Evolutionary conservation across 2,888 invertebrate species (phyloP).

Genomic region (Machimus rusticus): DNA sequence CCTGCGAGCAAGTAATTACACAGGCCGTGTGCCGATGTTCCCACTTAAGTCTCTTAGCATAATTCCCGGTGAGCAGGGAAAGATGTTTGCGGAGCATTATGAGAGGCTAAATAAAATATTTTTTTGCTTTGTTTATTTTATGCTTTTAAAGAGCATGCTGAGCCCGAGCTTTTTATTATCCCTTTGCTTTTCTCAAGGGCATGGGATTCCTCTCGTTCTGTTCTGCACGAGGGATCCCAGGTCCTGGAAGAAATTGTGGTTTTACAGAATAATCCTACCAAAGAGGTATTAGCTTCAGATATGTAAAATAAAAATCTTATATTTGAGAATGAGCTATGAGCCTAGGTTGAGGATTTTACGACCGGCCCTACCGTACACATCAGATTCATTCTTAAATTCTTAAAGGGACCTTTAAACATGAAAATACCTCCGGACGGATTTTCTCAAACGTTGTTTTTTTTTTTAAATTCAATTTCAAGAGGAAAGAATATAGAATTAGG

Average conservation of each 20-base stretch:
- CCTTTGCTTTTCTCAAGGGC: background rate
- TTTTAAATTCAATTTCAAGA: background rate
- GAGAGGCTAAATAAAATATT: constrained; percentile 12
- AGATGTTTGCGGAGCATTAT: background rate
- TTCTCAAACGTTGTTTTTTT: background rate
- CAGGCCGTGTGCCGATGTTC: background rate
- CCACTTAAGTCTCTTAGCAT: constrained; percentile 3
- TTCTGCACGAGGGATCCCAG: background rate
- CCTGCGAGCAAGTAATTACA: constrained; percentile 8
- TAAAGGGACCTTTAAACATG: background rate
- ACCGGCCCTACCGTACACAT: background rate
- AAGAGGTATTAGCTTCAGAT: background rate
- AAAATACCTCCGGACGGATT: background rate
- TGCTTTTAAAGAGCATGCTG: background rate
- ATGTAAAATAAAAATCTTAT: background rate
- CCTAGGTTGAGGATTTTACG: background rate
- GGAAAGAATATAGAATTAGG: background rate
- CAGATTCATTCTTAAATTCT: background rate
- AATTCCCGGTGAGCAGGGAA: background rate
- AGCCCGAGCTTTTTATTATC: background rate
- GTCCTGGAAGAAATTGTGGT: background rate
- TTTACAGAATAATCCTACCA: background rate
- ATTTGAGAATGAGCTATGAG: background rate
- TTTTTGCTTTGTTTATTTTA: background rate
- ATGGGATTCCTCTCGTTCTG: background rate